These are phyloP conservation scores for Mugil cephalus DNA, from an alignment of 2,113 vertebrate genomes.

Conservation along the genomic window DNA sequence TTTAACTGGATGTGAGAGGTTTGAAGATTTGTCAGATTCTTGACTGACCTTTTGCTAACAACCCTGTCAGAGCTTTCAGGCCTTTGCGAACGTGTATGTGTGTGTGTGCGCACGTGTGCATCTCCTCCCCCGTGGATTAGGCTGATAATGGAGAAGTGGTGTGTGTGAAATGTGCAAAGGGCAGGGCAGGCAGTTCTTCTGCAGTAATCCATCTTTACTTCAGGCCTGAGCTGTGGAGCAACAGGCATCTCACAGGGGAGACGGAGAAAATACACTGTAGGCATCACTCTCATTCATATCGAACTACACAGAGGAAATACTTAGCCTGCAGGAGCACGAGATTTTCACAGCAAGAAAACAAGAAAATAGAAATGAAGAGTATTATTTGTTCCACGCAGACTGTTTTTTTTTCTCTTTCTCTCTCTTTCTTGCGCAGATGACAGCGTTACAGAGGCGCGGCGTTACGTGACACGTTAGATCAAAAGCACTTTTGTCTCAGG, in stretches of 20 bases:
- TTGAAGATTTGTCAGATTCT: conserved; percentile 74
- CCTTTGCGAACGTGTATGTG: conserved; percentile 43
- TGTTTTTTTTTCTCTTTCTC: background rate
- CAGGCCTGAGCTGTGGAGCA: conserved; percentile 67
- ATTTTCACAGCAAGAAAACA: conserved; percentile 62
- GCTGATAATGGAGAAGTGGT: conserved; percentile 76
- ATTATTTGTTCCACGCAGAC: conserved; percentile 29
- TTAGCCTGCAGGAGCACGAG: conserved; percentile 42
- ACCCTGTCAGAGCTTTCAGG: conserved; percentile 70
- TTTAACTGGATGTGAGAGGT: conserved; percentile 59
- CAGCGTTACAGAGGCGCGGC: conserved; percentile 2
- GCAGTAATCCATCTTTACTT: conserved; percentile 81
- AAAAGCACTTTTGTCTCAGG: conserved; percentile 1
- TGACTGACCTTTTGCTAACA: conserved; percentile 79
- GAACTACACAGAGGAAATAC: conserved; percentile 41
- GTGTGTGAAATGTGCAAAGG: conserved; percentile 77
- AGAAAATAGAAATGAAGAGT: conserved; percentile 39
- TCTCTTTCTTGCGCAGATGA: background rate
- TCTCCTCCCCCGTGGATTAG: conserved; percentile 39
- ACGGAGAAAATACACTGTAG: conserved; percentile 51
- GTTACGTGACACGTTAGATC: background rate
- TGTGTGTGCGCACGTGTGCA: background rate
- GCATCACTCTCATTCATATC: conserved; percentile 57
- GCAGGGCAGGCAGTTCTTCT: conserved; percentile 74
- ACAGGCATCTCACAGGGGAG: conserved; percentile 70